Evolutionary conservation across 2,888 invertebrate genomes (phyloP).

Genomic region (Leptinotarsa haldemani): DNA sequence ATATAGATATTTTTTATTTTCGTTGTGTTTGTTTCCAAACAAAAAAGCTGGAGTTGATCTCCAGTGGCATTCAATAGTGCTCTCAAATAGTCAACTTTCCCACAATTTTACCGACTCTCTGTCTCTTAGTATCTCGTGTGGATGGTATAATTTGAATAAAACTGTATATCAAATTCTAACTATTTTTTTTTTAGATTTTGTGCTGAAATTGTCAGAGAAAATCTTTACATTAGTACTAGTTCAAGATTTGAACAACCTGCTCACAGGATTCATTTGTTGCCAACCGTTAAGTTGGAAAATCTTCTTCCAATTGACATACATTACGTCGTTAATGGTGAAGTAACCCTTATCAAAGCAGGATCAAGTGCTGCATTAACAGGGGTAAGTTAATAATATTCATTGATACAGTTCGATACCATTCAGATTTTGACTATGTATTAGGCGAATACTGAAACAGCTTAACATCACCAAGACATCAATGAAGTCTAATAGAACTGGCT

Average conservation of each 20-base stretch:
- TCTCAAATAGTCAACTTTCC: too few species aligned
- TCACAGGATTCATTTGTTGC: conserved; percentile 86
- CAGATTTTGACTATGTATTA: too few species aligned
- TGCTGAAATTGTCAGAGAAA: conserved; percentile 82
- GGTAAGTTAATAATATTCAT: conserved; percentile 49
- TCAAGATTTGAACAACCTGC: conserved; percentile 75
- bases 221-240: conserved; percentile 68
- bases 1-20: too few species aligned
- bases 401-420: too few species aligned
- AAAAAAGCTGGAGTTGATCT: too few species aligned
- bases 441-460: too few species aligned
- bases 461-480: too few species aligned
- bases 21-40: too few species aligned
- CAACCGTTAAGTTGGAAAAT: conserved; percentile 88
- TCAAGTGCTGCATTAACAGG: conserved; percentile 58
- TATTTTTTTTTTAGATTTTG: conserved; percentile 72
- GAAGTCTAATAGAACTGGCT: too few species aligned
- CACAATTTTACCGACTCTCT: too few species aligned
- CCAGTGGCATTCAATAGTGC: too few species aligned
- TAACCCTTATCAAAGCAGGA: conserved; percentile 58
- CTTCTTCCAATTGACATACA: conserved; percentile 86
- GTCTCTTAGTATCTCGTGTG: background rate
- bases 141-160: background rate
- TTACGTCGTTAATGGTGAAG: conserved; percentile 69
- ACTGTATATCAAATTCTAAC: background rate